These are phyloP conservation scores for Halichoerus grypus DNA, from an alignment of 2,113 vertebrate species.

Conservation along the genomic window DNA sequence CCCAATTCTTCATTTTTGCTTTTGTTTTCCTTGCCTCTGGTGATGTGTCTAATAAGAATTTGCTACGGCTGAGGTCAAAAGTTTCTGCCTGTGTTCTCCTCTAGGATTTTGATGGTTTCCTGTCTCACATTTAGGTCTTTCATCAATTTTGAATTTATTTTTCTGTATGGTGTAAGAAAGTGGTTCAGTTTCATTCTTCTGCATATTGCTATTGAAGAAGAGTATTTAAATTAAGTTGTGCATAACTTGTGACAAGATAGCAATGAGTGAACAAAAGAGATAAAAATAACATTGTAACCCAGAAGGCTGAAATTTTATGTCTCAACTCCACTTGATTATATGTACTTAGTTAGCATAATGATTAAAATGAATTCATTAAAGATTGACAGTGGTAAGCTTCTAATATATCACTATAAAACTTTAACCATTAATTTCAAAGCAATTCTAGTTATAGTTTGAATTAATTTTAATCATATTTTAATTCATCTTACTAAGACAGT, in stretches of 20 bases:
- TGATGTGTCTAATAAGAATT: not conserved
- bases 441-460: not conserved
- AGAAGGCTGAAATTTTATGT: not conserved
- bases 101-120: not conserved
- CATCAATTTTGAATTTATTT: not conserved
- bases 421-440: slow-evolving; percentile 21
- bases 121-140: not conserved
- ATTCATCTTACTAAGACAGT: not conserved
- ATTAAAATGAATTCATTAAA: slow-evolving; percentile 33
- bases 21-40: not conserved
- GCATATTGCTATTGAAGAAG: not conserved
- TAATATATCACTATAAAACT: not conserved
- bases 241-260: not conserved
- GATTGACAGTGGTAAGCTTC: not conserved
- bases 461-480: slow-evolving; percentile 27
- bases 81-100: not conserved
- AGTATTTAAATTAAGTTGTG: not conserved
- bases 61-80: not conserved
- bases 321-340: not conserved
- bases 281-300: not conserved
- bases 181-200: not conserved
- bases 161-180: not conserved
- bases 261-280: not conserved
- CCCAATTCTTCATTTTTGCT: not conserved
- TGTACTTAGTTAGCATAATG: not conserved